Evolutionary conservation across 2,797 vertebrate species (phyloP).

Genomic region (Spinus pinus): DNA sequence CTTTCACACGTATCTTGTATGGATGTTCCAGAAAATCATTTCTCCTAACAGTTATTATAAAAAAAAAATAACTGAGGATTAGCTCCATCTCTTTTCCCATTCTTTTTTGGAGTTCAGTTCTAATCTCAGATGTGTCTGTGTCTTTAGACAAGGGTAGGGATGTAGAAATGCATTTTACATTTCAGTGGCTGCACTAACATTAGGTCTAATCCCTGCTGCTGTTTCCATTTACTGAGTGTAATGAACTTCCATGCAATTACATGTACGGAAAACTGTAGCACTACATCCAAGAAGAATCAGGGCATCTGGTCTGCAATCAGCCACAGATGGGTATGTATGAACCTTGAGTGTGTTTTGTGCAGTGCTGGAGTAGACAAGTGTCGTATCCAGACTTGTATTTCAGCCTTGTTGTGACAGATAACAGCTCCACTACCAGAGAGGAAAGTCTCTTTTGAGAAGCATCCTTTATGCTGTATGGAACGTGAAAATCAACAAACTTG

Average conservation of each 20-base stretch:
- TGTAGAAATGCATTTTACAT: not conserved
- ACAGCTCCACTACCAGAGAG: not conserved
- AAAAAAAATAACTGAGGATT: not conserved
- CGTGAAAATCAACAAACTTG: not conserved
- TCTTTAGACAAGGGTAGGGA: not conserved
- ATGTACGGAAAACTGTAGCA: not conserved
- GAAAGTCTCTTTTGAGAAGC: not conserved
- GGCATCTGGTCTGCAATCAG: conserved; percentile 19
- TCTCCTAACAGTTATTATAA: not conserved
- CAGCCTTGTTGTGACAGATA: conserved; percentile 30
- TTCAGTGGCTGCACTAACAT: not conserved
- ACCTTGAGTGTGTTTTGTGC: not conserved
- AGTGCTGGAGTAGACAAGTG: not conserved
- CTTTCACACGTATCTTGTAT: not conserved
- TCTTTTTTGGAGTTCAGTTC: not conserved
- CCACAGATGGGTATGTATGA: conserved; percentile 8
- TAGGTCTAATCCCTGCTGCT: not conserved
- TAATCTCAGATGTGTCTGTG: not conserved
- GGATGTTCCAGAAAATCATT: not conserved
- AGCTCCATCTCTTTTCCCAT: not conserved
- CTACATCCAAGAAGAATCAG: not conserved
- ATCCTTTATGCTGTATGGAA: not conserved
- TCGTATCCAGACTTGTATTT: not conserved
- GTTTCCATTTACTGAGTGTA: not conserved
- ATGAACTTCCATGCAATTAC: not conserved